Conservation (phyloP, 2,113 vertebrate species). For the Sceloporus undulatus region DNA sequence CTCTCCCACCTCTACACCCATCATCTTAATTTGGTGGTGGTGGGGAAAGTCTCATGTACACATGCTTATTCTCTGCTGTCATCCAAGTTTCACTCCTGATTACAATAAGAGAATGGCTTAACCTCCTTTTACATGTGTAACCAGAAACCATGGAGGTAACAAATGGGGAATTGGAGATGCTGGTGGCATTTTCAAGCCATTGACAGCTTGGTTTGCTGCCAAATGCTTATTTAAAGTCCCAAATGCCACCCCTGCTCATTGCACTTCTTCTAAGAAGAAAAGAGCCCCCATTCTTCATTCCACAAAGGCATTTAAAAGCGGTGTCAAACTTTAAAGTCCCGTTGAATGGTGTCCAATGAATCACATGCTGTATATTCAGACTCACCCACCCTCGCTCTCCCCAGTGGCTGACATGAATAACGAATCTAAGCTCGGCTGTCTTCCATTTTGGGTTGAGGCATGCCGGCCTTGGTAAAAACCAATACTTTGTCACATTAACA, state of each 20-base stretch:
- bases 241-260: not conserved
- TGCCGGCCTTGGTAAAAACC: slow-evolving; percentile 65
- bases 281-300: slow-evolving; percentile 5
- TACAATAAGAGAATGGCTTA: slow-evolving; percentile 30
- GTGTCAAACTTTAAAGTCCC: not conserved
- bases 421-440: slow-evolving; percentile 52
- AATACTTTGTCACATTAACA: slow-evolving; percentile 76
- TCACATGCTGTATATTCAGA: not conserved
- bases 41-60: not conserved
- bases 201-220: slow-evolving; percentile 34
- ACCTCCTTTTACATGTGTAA: slow-evolving; percentile 39
- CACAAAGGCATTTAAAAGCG: slow-evolving; percentile 7
- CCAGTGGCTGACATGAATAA: slow-evolving; percentile 52
- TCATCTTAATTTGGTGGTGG: not conserved
- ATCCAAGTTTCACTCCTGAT: not conserved
- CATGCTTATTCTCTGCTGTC: slow-evolving; percentile 33
- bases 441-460: slow-evolving; percentile 65
- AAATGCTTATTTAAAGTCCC: slow-evolving; percentile 47
- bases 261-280: slow-evolving; percentile 25
- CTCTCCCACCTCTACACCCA: not conserved
- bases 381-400: not conserved
- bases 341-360: not conserved
- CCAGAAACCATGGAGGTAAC: slow-evolving; percentile 49
- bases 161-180: slow-evolving; percentile 45
- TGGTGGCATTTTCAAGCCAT: slow-evolving; percentile 45